These are phyloP conservation scores for Champsocephalus gunnari DNA, from an alignment of 2,797 vertebrate genomes.

Conservation along the genomic window DNA sequence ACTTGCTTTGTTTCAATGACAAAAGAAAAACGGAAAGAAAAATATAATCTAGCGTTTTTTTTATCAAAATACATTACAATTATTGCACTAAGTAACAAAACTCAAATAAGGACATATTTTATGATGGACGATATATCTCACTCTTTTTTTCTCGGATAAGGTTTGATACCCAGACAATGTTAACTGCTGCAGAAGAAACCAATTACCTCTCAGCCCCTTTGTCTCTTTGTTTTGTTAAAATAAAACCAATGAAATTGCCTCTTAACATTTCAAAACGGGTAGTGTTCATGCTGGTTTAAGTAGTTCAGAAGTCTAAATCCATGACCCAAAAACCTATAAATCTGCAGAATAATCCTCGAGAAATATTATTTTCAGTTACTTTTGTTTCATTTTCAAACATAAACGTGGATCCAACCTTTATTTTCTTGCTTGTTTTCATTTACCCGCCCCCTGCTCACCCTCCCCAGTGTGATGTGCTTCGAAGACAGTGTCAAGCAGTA, in stretches of 20 bases:
- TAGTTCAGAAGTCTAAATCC: constrained; percentile 10
- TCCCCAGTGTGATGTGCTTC: constrained; percentile 39
- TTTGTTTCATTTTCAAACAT: constrained; percentile 38
- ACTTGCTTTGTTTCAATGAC: constrained; percentile 36
- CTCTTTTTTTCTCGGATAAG: constrained; percentile 1
- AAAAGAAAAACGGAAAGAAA: background rate
- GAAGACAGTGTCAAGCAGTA: constrained; percentile 74
- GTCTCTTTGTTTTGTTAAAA: constrained; percentile 37
- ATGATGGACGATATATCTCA: background rate
- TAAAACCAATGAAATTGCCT: constrained; percentile 22
- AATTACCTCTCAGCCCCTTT: constrained; percentile 26
- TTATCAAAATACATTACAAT: too few species aligned
- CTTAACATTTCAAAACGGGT: background rate
- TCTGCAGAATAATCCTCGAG: background rate
- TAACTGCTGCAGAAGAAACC: constrained; percentile 26
- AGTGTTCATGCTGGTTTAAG: background rate
- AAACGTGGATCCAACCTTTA: constrained; percentile 41
- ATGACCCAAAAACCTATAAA: background rate
- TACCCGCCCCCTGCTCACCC: constrained; percentile 40
- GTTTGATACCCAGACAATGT: constrained; percentile 29
- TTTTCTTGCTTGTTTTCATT: constrained; percentile 58
- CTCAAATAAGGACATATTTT: too few species aligned
- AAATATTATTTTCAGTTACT: constrained; percentile 26
- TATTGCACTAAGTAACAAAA: too few species aligned
- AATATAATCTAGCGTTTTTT: background rate